Conservation (phyloP, 2,888 invertebrate genomes). For the Drosophila lacicola region DNA sequence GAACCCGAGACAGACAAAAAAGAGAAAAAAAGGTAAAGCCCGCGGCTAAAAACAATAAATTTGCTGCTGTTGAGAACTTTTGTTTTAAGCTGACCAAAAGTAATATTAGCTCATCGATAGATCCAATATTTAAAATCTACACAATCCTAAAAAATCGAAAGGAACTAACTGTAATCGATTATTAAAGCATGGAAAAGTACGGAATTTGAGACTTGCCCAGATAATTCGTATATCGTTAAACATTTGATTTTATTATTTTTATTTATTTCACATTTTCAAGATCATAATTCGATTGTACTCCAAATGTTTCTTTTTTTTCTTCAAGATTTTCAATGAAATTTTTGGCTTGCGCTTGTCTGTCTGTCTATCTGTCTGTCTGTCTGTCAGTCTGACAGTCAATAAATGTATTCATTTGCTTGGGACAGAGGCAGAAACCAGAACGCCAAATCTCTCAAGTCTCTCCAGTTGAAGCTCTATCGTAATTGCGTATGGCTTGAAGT, state of each 20-base stretch:
- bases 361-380: conserved; percentile 9
- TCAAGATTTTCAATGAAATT: conserved; percentile 29
- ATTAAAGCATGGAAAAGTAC: conserved; percentile 9
- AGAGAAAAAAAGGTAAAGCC: conserved; percentile 3
- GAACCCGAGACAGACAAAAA: conserved; percentile 22
- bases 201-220: not conserved
- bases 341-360: conserved; percentile 13
- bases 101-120: conserved; percentile 6
- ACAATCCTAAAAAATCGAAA: too few species aligned
- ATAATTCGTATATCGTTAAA: conserved; percentile 6
- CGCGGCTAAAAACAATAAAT: conserved; percentile 51
- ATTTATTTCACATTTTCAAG: conserved; percentile 13
- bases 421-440: conserved; percentile 37
- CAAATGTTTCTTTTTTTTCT: conserved; percentile 6
- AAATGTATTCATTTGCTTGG: conserved; percentile 61
- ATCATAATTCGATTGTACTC: conserved; percentile 28
- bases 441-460: conserved; percentile 15
- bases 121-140: not conserved
- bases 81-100: conserved; percentile 14
- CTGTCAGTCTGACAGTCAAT: conserved; percentile 35
- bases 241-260: conserved; percentile 16
- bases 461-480: conserved; percentile 64
- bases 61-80: conserved; percentile 21
- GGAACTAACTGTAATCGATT: not conserved
- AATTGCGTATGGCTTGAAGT: conserved; percentile 78